Evolutionary conservation across 1,140 invertebrate species (phyloP).

Genomic region (Maconellicoccus hirsutus): DNA sequence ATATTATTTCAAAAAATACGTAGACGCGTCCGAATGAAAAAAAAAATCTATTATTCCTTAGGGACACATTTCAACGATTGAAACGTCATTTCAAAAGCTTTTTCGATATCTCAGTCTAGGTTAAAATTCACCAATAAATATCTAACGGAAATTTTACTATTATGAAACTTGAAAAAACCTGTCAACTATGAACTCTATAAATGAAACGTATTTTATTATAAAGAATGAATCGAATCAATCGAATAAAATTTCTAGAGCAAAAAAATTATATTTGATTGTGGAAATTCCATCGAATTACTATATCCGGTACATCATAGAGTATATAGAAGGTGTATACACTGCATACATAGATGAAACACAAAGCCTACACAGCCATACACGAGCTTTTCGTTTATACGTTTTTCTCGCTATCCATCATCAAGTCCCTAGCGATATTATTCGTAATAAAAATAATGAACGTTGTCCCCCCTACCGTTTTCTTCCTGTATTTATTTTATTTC

Average conservation of each 20-base stretch:
- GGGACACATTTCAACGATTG: neutral
- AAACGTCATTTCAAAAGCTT: too few relatives aligned
- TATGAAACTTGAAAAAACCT: too few relatives aligned
- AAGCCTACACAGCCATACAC: neutral
- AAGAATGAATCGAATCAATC: neutral
- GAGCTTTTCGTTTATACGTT: neutral
- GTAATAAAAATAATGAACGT: slow-evolving; percentile 4
- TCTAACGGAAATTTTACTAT: too few relatives aligned
- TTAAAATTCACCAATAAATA: too few relatives aligned
- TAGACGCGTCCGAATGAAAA: too few relatives aligned
- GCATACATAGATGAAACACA: neutral
- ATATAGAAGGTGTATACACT: neutral
- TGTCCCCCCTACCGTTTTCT: neutral
- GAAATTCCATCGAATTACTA: neutral
- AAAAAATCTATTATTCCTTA: neutral
- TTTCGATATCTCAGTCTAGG: too few relatives aligned
- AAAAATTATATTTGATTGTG: neutral
- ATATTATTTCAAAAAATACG: neutral
- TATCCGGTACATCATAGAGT: neutral
- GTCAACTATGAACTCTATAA: neutral
- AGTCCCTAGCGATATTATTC: slow-evolving; percentile 8
- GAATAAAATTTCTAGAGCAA: neutral
- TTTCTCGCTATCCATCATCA: neutral
- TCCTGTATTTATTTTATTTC: neutral
- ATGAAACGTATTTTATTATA: neutral